Evolutionary conservation across 2,797 vertebrate species (phyloP).

Genomic region (Smutsia gigantea): DNA sequence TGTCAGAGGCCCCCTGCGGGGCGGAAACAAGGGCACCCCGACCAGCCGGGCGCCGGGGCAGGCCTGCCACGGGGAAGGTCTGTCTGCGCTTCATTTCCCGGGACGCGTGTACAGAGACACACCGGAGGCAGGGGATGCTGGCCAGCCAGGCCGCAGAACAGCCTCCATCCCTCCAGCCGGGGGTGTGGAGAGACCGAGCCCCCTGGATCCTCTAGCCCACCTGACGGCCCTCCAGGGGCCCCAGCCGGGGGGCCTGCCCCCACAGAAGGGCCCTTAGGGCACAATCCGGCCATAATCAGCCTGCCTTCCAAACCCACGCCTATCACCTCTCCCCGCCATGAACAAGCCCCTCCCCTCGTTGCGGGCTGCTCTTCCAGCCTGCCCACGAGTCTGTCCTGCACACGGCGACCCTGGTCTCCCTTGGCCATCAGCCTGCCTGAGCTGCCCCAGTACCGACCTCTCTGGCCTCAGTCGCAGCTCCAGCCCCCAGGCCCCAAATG

Average conservation of each 20-base stretch:
- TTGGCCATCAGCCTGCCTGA: background rate
- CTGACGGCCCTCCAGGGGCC: too few species aligned
- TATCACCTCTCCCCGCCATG: too few species aligned
- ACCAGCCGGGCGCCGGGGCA: background rate
- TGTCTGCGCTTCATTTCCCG: background rate
- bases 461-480: background rate
- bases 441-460: background rate
- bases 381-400: background rate
- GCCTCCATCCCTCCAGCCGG: background rate
- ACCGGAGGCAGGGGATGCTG: background rate
- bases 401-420: background rate
- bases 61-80: background rate
- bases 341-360: background rate
- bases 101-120: background rate
- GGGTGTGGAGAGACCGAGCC: background rate
- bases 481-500: background rate
- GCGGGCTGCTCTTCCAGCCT: background rate
- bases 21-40: accelerated
- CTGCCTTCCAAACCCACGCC: background rate
- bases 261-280: background rate
- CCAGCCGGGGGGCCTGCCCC: background rate
- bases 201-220: background rate
- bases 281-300: background rate
- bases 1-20: background rate
- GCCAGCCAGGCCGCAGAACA: background rate